These are phyloP conservation scores for Allygus modestus DNA, from an alignment of 2,888 invertebrate genomes.

Conservation along the genomic window DNA sequence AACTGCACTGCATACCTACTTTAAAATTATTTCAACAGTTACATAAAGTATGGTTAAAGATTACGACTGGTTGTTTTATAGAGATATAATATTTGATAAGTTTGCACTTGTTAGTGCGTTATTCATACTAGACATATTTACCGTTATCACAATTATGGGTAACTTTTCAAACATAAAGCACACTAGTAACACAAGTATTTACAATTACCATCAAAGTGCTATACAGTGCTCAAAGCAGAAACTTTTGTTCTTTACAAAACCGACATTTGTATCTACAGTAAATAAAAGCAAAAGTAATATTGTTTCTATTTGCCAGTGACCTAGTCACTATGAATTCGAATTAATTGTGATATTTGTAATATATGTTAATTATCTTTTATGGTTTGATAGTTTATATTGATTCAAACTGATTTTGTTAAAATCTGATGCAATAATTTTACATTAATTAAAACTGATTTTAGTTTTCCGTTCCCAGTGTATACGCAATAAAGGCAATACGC, in stretches of 20 bases:
- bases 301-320: slow-evolving; percentile 2
- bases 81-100: neutral
- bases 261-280: neutral
- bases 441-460: neutral
- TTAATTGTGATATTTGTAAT: slow-evolving; percentile 53
- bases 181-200: too few species aligned
- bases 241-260: neutral
- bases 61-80: neutral
- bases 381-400: slow-evolving; percentile 17
- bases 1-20: neutral
- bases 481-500: too few species aligned
- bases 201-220: too few species aligned
- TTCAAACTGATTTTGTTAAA: slow-evolving; percentile 43
- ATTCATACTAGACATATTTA: too few species aligned
- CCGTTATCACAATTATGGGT: too few species aligned
- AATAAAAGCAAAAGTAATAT: neutral
- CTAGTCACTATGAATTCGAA: slow-evolving; percentile 18
- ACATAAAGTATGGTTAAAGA: neutral
- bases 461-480: too few species aligned
- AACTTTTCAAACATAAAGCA: too few species aligned
- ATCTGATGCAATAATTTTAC: slow-evolving; percentile 14
- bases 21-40: neutral
- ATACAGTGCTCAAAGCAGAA: slow-evolving; percentile 26
- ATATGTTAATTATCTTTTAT: neutral
- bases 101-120: neutral